Evolutionary conservation across 2,113 vertebrate species (phyloP).

Genomic region (Odontophorus gujanensis): DNA sequence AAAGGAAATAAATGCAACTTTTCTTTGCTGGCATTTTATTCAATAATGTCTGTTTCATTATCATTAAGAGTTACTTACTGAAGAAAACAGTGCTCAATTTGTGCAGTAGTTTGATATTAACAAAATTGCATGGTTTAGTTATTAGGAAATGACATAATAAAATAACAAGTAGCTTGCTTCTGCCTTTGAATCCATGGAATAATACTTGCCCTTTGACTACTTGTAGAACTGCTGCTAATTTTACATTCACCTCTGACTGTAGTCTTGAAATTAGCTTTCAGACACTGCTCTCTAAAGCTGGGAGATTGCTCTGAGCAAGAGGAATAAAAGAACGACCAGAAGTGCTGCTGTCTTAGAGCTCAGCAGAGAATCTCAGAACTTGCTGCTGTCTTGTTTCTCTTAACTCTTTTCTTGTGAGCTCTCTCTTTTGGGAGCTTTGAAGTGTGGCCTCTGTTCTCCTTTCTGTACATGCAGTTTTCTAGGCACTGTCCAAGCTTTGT

Average conservation of each 20-base stretch:
- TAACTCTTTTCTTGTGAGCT: not conserved
- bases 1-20: no score
- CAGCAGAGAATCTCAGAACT: not conserved
- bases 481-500: not conserved
- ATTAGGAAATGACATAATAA: no score
- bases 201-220: no score
- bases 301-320: not conserved
- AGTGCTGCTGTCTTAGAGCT: not conserved
- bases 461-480: not conserved
- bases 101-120: no score
- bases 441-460: not conserved
- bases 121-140: no score
- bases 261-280: not conserved
- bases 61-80: no score
- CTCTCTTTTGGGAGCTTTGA: not conserved
- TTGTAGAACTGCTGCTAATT: no score
- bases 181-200: not conserved
- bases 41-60: no score
- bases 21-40: no score
- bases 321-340: not conserved
- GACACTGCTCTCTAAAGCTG: not conserved
- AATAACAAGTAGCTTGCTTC: not conserved
- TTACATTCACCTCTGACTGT: not conserved
- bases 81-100: no score
- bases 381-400: not conserved